Evolutionary conservation across 64 coral and sea anemone genomes (phyloP).

Genomic region (Cladopsammia gracilis): DNA sequence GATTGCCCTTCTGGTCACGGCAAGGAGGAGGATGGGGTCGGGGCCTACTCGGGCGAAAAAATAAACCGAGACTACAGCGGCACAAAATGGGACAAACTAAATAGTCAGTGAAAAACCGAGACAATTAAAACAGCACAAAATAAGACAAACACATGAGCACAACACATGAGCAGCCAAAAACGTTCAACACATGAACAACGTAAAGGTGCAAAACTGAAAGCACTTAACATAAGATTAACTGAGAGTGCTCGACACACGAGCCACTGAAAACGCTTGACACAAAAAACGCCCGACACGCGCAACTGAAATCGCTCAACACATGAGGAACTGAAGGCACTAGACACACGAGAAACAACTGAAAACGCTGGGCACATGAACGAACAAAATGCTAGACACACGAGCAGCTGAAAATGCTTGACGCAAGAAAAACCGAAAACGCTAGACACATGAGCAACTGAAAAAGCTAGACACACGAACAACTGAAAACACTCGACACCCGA

Average conservation of each 20-base stretch:
- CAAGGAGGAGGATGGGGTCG: constrained; percentile 1
- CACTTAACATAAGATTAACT: no score
- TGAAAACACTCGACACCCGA: not conserved
- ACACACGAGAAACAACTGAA: not conserved
- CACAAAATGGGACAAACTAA: not conserved
- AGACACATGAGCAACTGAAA: not conserved
- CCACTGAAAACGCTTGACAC: no score
- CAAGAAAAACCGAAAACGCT: no score
- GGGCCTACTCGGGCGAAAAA: no score
- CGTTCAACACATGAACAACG: no score
- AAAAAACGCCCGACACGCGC: no score
- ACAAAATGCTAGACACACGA: not conserved
- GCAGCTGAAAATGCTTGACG: not conserved
- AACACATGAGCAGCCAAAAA: no score
- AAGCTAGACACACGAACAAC: not conserved
- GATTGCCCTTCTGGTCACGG: constrained; percentile 5
- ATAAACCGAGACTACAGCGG: not conserved
- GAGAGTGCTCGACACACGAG: no score
- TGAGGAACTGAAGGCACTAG: not conserved
- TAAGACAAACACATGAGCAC: no score
- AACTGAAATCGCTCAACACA: not conserved
- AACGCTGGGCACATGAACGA: not conserved
- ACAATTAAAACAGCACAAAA: not conserved
- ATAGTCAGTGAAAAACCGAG: not conserved
- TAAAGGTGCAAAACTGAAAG: no score